Evolutionary conservation across 2,113 vertebrate species (phyloP), one percentile per base, ranked within the genome.

Genomic region (Semnornis frantzii): DNA sequence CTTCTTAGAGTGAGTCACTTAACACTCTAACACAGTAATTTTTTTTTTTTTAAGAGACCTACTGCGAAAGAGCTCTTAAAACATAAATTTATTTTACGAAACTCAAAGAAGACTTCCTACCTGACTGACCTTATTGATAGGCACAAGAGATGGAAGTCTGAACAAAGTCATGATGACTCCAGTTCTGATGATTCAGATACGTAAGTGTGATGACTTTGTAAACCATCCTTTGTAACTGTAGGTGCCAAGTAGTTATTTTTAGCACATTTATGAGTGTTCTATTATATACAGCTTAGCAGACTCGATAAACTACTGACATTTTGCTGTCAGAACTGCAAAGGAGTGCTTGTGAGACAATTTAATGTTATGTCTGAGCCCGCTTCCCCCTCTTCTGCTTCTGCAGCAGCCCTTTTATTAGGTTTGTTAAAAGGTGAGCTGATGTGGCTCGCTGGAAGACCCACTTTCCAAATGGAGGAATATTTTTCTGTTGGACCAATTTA

Each of bases 51-150:
- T 10, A 82, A 99, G 99, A 99, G 99, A 97, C 99, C 99, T 71
- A 98, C 98, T 9, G 99, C 99, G 94, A 99, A 99, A 98, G 99
- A 99, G 94, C 97, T 99, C 80, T 95, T 99, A 93, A 99, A 99
- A 97, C 99, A 99, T 92, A 99, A 98, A 96, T 99, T 99, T 79
- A 99, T 99, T 73, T 94, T 99, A 63, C 98, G 98, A 84, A 98
- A 99, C 9, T 98, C 99, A 79, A 99, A 99, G 98, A 99, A 99
- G 92, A 99, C 98, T 0, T 99, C 99, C 44, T 99, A 99, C 95
- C 93, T 99, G 97, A 98, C 98, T 1, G 99, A 99, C 95, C 98
- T 99, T 94, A 99, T 99, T 46, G 99, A 99, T 94, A 97, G 98
- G 95, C 99, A 99, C 97, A 99, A 98, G 98, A 97, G 98, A 80